These are phyloP conservation scores for Smittia aterrima DNA, from an alignment of 2,888 invertebrate species.

Conservation along the genomic window DNA sequence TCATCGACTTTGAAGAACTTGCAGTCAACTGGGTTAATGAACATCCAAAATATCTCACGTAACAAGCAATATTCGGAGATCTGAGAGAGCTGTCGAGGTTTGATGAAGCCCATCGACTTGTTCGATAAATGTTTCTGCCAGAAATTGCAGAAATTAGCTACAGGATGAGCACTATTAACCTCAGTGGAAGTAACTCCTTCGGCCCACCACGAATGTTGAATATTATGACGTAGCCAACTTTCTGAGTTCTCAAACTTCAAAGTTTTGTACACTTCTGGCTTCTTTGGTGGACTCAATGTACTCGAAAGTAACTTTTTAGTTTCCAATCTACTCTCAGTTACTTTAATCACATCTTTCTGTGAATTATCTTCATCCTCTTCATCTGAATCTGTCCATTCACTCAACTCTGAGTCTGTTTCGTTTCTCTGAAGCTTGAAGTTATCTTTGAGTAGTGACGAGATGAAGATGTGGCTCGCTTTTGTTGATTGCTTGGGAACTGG, in stretches of 20 bases:
- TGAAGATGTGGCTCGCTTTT: not conserved
- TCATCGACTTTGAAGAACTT: slow-evolving; percentile 48
- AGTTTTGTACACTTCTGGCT: slow-evolving; percentile 44
- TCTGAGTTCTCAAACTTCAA: slow-evolving; percentile 47
- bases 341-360: slow-evolving; percentile 42
- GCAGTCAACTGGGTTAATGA: slow-evolving; percentile 48
- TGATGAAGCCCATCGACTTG: slow-evolving; percentile 45
- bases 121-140: slow-evolving; percentile 50
- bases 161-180: slow-evolving; percentile 48
- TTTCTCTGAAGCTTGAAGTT: slow-evolving; percentile 20
- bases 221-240: slow-evolving; percentile 49
- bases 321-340: not conserved
- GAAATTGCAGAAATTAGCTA: slow-evolving; percentile 53
- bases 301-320: slow-evolving; percentile 25
- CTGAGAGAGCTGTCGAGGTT: slow-evolving; percentile 46
- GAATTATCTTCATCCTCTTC: slow-evolving; percentile 25
- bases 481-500: not conserved
- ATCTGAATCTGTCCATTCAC: slow-evolving; percentile 52
- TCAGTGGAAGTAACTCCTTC: slow-evolving; percentile 47
- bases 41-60: slow-evolving; percentile 53
- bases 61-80: slow-evolving; percentile 49
- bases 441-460: slow-evolving; percentile 1
- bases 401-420: slow-evolving; percentile 39
- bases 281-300: slow-evolving; percentile 45
- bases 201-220: slow-evolving; percentile 55